Conservation (phyloP, 2,888 invertebrate genomes). For the Cepaea hortensis region DNA sequence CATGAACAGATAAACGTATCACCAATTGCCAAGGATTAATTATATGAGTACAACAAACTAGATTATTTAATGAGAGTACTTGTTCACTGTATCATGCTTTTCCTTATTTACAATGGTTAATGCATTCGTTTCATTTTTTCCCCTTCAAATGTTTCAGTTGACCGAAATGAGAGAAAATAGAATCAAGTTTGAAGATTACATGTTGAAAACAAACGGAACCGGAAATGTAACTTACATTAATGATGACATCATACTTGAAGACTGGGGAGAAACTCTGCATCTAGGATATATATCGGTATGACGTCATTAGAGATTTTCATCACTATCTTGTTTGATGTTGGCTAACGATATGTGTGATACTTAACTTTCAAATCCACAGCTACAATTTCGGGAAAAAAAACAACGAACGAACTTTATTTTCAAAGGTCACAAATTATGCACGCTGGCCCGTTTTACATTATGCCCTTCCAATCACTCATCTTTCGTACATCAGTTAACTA, state of each 20-base stretch:
- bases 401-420: background rate
- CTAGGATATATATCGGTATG: slow-evolving; percentile 52
- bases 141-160: background rate
- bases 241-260: slow-evolving; percentile 52
- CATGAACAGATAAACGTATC: too few species aligned
- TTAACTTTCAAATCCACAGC: background rate
- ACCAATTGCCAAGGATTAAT: too few species aligned
- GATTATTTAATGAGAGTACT: too few species aligned
- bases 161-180: slow-evolving; percentile 54
- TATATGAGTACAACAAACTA: too few species aligned
- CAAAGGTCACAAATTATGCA: too few species aligned
- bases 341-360: too few species aligned
- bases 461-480: too few species aligned
- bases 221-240: slow-evolving; percentile 36
- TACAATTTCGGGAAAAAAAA: background rate
- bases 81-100: too few species aligned
- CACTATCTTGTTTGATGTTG: too few species aligned
- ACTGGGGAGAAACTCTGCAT: slow-evolving; percentile 49
- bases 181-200: slow-evolving; percentile 50
- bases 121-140: background rate
- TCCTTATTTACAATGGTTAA: background rate
- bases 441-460: too few species aligned
- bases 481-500: too few species aligned
- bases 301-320: background rate
- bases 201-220: slow-evolving; percentile 44